Evolutionary conservation across 2,888 invertebrate genomes (phyloP).

Genomic region (Philhelius pedissequus): DNA sequence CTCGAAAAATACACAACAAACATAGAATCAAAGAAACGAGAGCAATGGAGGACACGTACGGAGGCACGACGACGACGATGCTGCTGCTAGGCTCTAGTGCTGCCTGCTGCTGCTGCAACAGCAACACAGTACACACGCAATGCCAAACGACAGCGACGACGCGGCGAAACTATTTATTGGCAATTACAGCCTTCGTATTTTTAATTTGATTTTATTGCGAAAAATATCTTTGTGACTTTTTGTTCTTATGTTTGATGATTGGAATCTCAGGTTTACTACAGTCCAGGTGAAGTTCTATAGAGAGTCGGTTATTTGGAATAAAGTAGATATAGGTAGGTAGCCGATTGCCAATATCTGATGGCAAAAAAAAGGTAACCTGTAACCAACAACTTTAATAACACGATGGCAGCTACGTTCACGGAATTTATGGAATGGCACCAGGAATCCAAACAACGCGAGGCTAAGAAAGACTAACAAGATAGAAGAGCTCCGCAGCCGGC

Average conservation of each 20-base stretch:
- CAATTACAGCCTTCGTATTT: slow-evolving; percentile 63
- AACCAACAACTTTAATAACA: slow-evolving; percentile 22
- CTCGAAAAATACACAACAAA: slow-evolving; percentile 50
- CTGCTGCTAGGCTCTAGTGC: background rate
- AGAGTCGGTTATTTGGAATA: background rate
- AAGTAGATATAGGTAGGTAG: slow-evolving; percentile 27
- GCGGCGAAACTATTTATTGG: slow-evolving; percentile 67
- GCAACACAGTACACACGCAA: slow-evolving; percentile 7
- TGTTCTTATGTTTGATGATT: slow-evolving; percentile 25
- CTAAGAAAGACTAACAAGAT: slow-evolving; percentile 39
- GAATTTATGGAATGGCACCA: slow-evolving; percentile 98
- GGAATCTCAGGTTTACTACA: slow-evolving; percentile 33
- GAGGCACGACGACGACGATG: background rate
- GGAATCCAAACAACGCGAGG: slow-evolving; percentile 96
- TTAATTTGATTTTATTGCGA: slow-evolving; percentile 68
- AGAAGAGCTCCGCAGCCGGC: slow-evolving; percentile 50
- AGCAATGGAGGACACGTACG: slow-evolving; percentile 4
- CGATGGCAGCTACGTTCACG: slow-evolving; percentile 73
- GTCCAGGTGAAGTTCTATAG: slow-evolving; percentile 25
- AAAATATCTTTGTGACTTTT: slow-evolving; percentile 53
- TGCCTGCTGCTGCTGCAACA: background rate
- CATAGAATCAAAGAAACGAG: slow-evolving; percentile 16
- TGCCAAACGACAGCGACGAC: slow-evolving; percentile 22
- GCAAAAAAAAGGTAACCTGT: slow-evolving; percentile 60
- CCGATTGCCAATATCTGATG: slow-evolving; percentile 28